Conservation (phyloP, 37 sponge, comb jelly and placozoan genomes). For the Ianthella basta region DNA sequence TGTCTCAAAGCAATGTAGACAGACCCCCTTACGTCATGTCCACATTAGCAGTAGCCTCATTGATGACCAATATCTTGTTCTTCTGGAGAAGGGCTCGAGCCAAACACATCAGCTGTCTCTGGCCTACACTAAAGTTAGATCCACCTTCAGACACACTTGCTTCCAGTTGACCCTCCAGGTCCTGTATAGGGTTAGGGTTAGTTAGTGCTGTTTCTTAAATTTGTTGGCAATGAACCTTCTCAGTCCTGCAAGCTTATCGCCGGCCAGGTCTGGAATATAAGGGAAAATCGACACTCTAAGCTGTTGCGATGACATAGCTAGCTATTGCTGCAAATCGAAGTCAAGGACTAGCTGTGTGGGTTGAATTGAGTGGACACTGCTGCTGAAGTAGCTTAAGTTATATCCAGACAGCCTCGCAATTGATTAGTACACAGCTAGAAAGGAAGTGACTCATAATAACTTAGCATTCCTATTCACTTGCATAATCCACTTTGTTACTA, state of each 20-base stretch:
- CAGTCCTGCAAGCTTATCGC: slow-evolving; percentile 8
- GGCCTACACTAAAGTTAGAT: slow-evolving; percentile 85
- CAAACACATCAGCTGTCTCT: slow-evolving; percentile 84
- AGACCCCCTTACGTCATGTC: slow-evolving; percentile 71
- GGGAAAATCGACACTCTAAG: slow-evolving; percentile 42
- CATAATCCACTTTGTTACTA: no score
- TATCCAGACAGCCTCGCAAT: no score
- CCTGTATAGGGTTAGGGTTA: no score
- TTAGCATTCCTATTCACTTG: no score
- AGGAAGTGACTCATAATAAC: no score
- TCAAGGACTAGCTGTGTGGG: no score
- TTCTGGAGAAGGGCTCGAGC: slow-evolving; percentile 81
- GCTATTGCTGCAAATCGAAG: no score
- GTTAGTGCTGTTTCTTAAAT: not conserved
- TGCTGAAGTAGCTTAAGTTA: no score
- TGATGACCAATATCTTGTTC: slow-evolving; percentile 82
- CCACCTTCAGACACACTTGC: slow-evolving; percentile 73
- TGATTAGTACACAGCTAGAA: no score
- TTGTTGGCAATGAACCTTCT: not conserved
- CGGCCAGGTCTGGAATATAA: slow-evolving; percentile 37
- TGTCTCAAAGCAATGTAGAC: no score
- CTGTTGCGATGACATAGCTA: not conserved
- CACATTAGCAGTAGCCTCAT: slow-evolving; percentile 90
- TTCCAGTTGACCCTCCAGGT: slow-evolving; percentile 63
- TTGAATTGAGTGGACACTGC: no score